phyloP scores from a whole-genome alignment of 2,113 vertebrate species.

The Hypocryptadius cinnamomeus region DNA sequence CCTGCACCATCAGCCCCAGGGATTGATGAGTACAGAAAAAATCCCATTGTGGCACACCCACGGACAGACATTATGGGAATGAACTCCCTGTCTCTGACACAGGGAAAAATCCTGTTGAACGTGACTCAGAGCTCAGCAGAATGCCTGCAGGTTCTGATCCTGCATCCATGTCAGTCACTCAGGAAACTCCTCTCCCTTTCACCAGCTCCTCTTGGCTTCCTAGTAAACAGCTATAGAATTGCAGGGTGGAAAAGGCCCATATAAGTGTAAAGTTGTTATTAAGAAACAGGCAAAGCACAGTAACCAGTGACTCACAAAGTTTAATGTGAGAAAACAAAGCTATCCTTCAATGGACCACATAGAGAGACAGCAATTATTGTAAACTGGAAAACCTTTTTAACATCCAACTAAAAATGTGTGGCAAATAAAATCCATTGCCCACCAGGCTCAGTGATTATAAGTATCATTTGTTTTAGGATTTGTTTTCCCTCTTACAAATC shows the following conservation, averaged over 20 bases:
- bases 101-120: background rate
- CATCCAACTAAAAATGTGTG: background rate
- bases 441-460: background rate
- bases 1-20: background rate
- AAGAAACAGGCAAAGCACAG: constrained; percentile 13
- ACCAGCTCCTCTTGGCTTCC: background rate
- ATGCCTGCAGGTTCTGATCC: background rate
- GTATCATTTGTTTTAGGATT: background rate
- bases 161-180: background rate
- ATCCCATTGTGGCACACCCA: background rate
- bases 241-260: background rate
- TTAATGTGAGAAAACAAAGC: constrained; percentile 31
- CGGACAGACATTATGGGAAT: background rate
- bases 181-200: background rate
- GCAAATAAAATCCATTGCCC: constrained; percentile 8
- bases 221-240: background rate
- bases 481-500: constrained; percentile 1
- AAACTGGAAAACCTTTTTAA: background rate
- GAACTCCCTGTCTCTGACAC: background rate
- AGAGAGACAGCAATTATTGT: background rate
- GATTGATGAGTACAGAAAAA: background rate
- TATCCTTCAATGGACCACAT: constrained; percentile 18
- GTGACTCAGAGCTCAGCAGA: background rate
- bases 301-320: background rate
- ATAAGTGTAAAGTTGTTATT: background rate